A percentile compares a stretch with the other conserved stretches of the same genome.
Conservation (phyloP, 2,888 invertebrate genomes). For the Drosophila eohydei region DNA sequence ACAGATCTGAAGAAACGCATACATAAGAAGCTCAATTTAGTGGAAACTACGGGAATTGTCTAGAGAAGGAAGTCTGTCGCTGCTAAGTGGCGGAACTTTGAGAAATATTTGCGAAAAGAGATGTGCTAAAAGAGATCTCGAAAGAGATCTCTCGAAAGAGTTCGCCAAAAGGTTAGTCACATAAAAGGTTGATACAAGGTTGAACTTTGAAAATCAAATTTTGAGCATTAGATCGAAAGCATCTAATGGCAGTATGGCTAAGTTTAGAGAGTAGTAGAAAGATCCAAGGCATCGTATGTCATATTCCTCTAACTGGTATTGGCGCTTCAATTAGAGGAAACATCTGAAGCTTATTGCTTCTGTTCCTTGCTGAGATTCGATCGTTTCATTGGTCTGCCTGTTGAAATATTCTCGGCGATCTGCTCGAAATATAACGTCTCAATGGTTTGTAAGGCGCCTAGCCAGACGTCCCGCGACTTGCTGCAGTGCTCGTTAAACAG, state of each 20-base stretch:
- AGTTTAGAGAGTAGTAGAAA: background rate
- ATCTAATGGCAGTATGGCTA: background rate
- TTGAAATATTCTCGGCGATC: background rate
- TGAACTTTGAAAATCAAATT: background rate
- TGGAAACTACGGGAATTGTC: too few species aligned
- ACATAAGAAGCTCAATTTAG: too few species aligned
- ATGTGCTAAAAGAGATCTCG: background rate
- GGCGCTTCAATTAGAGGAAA: background rate
- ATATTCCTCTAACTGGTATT: background rate
- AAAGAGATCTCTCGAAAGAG: background rate
- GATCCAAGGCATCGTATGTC: background rate
- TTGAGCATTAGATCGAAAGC: background rate
- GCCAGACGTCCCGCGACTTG: conserved; percentile 6
- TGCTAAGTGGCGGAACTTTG: too few species aligned
- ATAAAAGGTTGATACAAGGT: too few species aligned
- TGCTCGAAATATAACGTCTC: conserved; percentile 9
- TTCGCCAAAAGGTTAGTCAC: too few species aligned
- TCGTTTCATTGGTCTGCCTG: background rate
- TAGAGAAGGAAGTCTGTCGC: too few species aligned
- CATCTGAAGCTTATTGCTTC: background rate
- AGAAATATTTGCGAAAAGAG: too few species aligned
- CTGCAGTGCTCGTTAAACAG: conserved; percentile 13
- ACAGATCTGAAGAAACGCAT: too few species aligned
- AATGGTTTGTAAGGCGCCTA: conserved; percentile 6
- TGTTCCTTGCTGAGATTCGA: background rate